Conservation (phyloP, 64 coral and sea anemone genomes). For the Montipora capricornis region DNA sequence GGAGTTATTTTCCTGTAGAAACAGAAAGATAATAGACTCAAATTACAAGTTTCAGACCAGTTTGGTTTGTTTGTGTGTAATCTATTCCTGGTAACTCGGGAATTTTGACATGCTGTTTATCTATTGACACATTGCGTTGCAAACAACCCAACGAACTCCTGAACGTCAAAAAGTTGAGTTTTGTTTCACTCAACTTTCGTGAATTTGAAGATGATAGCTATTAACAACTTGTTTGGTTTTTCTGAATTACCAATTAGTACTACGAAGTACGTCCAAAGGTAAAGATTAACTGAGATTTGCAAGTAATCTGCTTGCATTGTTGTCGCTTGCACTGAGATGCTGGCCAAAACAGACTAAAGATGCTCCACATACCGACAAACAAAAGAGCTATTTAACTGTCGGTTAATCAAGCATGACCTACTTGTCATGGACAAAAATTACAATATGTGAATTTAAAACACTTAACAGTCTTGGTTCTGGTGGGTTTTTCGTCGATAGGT, state of each 20-base stretch:
- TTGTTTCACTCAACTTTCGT: not conserved
- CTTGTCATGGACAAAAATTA: conserved; percentile 10
- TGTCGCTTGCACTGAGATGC: no score
- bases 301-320: not conserved
- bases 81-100: not conserved
- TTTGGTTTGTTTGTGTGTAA: not conserved
- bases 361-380: not conserved
- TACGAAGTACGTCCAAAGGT: no score
- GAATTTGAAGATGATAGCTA: not conserved
- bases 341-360: not conserved
- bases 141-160: not conserved
- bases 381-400: conserved; percentile 19
- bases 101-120: not conserved
- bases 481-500: not conserved
- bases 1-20: no score
- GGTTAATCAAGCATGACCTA: conserved; percentile 38
- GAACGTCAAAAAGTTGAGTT: not conserved
- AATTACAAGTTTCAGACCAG: not conserved
- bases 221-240: no score
- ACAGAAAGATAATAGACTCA: no score
- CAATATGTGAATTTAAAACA: conserved; percentile 32
- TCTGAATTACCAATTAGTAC: no score
- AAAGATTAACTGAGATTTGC: not conserved
- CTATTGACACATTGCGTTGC: not conserved
- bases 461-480: not conserved